phyloP scores from a whole-genome alignment of 2,113 vertebrate genomes.

The Phylloscopus whistleri region DNA sequence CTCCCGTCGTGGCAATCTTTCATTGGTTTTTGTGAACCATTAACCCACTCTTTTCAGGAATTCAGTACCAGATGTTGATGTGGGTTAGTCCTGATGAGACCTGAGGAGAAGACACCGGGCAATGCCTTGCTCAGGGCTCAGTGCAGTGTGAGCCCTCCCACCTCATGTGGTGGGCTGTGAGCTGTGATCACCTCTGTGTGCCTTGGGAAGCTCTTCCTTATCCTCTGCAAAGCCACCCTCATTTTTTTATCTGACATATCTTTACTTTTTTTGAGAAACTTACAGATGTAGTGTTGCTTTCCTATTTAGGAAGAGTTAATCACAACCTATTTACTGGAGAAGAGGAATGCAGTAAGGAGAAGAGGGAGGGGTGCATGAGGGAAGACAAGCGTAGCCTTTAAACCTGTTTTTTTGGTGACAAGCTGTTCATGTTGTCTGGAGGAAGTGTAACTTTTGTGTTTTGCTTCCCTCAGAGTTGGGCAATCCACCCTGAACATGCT shows the following conservation, averaged over 20 bases:
- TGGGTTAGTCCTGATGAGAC: not conserved
- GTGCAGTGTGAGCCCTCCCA: not conserved
- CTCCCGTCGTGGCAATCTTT: not conserved
- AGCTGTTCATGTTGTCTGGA: constrained; percentile 52
- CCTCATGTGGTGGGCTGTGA: accelerated
- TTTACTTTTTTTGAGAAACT: not conserved
- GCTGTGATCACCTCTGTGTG: not conserved
- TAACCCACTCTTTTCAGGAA: constrained; percentile 43
- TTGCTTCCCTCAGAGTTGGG: constrained; percentile 67
- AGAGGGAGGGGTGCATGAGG: not conserved
- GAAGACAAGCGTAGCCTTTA: not conserved
- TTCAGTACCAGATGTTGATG: not conserved
- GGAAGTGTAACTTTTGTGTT: constrained; percentile 69
- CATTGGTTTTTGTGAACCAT: constrained; percentile 6
- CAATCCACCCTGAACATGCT: constrained; percentile 63
- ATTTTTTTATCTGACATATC: not conserved
- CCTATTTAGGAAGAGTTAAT: constrained; percentile 23
- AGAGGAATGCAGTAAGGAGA: not conserved
- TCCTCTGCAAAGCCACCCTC: not conserved
- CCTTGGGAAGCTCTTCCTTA: not conserved
- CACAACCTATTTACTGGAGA: not conserved
- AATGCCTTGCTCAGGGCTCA: not conserved
- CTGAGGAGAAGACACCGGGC: not conserved
- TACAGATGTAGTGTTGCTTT: not conserved
- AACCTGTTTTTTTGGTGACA: constrained; percentile 32